Base-by-base conservation (phyloP, 2,113 vertebrate species). In the Channa argus region DNA sequence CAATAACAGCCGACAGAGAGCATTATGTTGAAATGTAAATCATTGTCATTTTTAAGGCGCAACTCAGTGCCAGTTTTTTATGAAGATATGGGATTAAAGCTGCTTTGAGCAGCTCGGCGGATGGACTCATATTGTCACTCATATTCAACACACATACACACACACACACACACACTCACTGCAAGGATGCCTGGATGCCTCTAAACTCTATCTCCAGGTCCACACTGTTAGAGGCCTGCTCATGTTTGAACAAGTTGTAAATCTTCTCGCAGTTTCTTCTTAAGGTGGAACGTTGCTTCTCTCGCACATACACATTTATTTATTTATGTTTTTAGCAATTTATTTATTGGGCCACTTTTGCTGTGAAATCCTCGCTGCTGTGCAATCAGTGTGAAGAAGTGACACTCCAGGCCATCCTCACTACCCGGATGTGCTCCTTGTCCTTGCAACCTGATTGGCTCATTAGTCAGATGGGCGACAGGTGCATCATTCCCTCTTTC, bases 401-500 rank as follows among this genome's bases (percentile, higher is more conserved):
- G 82, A 83, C 69, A 66, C 83, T 76, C 44, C 77, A 60, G 71
- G 62, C 77, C 78, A 61, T 24, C 85, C 59, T 52, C 74, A 38
- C 66, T 11, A 79, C 79, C 86, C 44, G 67, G 83, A 88, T 84
- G 79, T 66, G 80, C 81, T 74, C 60, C 71, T 66, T 45, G 86
- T 88, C 90, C 87, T 91, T 91, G 86, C 79, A 51, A 74, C 72
- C 82, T 80, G 86, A 91, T 92, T 90, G 86, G 86, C 76, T 87
- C 87, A 88, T 89, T 88, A 90, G 83, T 90, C 87, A 90, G 83
- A 80, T 64, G 63, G 84, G 64, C 74, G 87, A 86, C 87, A 92
- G 90, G 88, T 92, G 87, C 85, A 79, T 90, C 82, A 77, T 88
- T 87, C 78, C 63, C 58, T 64, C 85, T 70, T 72, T 80, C 86